These are phyloP conservation scores for Pocillopora meandrina DNA, from an alignment of 92 coral and sea anemone species.

Conservation along the genomic window DNA sequence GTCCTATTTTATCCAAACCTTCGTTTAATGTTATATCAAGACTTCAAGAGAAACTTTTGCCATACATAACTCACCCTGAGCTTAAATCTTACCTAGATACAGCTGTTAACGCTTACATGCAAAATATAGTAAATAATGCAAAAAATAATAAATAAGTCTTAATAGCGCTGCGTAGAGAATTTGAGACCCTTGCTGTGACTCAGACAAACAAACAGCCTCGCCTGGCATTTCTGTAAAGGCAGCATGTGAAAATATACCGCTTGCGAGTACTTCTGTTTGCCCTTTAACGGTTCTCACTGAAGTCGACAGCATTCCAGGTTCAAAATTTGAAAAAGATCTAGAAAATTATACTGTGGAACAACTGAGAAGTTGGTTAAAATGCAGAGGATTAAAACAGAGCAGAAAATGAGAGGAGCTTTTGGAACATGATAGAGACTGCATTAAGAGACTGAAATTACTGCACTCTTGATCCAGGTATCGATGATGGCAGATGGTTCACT, in stretches of 20 bases:
- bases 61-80: no score
- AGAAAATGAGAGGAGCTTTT: conserved; percentile 54
- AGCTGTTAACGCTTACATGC: no score
- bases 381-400: conserved; percentile 59
- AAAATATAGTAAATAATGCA: no score
- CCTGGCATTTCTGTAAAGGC: conserved; percentile 17
- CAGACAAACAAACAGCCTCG: conserved; percentile 44
- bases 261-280: conserved; percentile 40
- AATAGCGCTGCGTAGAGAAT: conserved; percentile 19
- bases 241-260: conserved; percentile 22
- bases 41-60: no score
- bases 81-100: no score
- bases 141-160: no score
- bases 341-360: conserved; percentile 57
- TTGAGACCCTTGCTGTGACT: conserved; percentile 23
- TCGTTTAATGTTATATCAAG: no score
- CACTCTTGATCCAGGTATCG: conserved; percentile 43
- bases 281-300: conserved; percentile 45
- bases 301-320: conserved; percentile 54
- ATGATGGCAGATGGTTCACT: conserved; percentile 36
- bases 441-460: conserved; percentile 41
- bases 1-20: no score
- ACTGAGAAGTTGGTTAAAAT: conserved; percentile 61
- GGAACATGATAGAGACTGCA: conserved; percentile 51
- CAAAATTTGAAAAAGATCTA: conserved; percentile 55